Evolutionary conservation across 2,888 invertebrate species (phyloP).

Genomic region (Hypolimnas misippus): DNA sequence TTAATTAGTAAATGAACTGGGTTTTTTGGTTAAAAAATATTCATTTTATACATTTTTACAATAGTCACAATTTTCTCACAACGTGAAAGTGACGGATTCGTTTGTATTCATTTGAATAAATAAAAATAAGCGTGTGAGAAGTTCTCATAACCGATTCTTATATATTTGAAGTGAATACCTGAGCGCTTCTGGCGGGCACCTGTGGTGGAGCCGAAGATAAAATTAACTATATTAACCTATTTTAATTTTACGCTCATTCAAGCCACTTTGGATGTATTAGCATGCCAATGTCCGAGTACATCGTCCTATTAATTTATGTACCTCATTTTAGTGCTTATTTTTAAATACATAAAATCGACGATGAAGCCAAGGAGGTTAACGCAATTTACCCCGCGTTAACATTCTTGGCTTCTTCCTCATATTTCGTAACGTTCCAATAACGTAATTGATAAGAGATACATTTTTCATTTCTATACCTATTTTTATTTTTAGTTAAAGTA

Average conservation of each 20-base stretch:
- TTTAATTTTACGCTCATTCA: constrained; percentile 43
- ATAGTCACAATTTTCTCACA: constrained; percentile 20
- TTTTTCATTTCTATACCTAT: background rate
- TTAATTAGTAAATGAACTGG: background rate
- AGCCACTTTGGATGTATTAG: constrained; percentile 29
- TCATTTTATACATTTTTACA: background rate
- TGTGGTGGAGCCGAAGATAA: constrained; percentile 44
- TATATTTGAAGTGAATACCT: constrained; percentile 40
- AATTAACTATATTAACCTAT: constrained; percentile 49
- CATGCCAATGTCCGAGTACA: constrained; percentile 4
- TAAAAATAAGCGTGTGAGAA: constrained; percentile 17
- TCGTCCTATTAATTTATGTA: background rate
- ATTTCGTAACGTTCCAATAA: background rate
- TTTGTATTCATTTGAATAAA: constrained; percentile 28
- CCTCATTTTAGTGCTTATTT: background rate
- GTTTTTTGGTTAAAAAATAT: background rate
- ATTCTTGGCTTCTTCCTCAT: background rate
- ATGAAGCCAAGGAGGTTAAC: constrained; percentile 3
- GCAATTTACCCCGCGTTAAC: constrained; percentile 4
- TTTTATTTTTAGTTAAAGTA: too few relatives aligned
- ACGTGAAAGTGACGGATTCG: constrained; percentile 18
- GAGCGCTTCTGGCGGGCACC: constrained; percentile 40
- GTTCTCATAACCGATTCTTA: constrained; percentile 28
- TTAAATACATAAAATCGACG: background rate
- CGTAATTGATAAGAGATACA: background rate